Evolutionary conservation across 2,888 invertebrate species (phyloP).

Genomic region (Polymixis lichenea): DNA sequence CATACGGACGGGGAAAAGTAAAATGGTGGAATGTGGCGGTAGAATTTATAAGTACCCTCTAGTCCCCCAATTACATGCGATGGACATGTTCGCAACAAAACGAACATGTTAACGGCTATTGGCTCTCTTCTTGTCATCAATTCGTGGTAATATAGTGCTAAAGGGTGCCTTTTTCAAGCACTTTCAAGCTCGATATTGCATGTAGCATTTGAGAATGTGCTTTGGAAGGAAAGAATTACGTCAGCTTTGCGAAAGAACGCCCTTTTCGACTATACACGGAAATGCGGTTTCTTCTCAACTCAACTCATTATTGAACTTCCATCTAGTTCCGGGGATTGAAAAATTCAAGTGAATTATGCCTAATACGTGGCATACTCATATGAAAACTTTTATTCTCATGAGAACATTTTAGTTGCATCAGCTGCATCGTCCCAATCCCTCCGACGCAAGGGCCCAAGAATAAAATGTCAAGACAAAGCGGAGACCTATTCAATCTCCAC

Average conservation of each 20-base stretch:
- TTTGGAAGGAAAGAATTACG: not conserved
- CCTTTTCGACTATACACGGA: not conserved
- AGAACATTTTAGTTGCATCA: not conserved
- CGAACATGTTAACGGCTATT: constrained; percentile 45
- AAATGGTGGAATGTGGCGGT: constrained; percentile 43
- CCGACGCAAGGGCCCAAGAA: too few relatives aligned
- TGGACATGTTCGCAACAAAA: constrained; percentile 57
- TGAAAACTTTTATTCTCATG: not conserved
- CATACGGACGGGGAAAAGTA: constrained; percentile 55
- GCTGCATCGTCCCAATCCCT: too few relatives aligned
- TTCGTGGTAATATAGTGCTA: constrained; percentile 33
- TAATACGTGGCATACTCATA: not conserved
- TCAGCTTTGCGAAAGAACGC: not conserved
- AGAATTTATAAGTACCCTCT: constrained; percentile 62
- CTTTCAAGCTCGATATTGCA: constrained; percentile 5
- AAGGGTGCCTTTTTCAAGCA: constrained; percentile 15
- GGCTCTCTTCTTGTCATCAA: constrained; percentile 35
- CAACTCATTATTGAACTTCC: not conserved
- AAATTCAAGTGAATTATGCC: not conserved
- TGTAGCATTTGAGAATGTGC: constrained; percentile 5
- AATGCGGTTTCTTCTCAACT: not conserved
- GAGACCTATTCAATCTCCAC: too few relatives aligned
- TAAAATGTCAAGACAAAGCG: too few relatives aligned
- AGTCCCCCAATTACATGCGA: constrained; percentile 57
- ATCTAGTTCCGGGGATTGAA: not conserved